These are phyloP conservation scores for Proterorhinus semilunaris DNA, from an alignment of 2,113 vertebrate genomes.

Conservation along the genomic window DNA sequence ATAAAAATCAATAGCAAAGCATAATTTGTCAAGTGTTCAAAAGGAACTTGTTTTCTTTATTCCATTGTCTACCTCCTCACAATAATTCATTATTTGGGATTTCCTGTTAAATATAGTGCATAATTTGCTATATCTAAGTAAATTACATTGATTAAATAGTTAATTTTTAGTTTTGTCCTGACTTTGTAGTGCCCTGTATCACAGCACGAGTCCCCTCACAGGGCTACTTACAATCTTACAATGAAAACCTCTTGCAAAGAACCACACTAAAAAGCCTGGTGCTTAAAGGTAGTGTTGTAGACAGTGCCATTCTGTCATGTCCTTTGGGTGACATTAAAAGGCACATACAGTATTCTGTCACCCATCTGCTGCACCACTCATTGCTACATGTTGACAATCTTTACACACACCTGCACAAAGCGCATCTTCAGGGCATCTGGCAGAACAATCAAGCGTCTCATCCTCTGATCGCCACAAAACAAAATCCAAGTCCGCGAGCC, in stretches of 20 bases:
- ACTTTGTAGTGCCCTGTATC: no score
- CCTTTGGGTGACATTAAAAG: not conserved
- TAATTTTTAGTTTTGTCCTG: no score
- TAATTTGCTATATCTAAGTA: no score
- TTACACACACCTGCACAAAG: constrained; percentile 48
- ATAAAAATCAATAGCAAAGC: no score
- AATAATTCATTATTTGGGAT: no score
- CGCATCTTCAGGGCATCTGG: constrained; percentile 42
- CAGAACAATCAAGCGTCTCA: constrained; percentile 53
- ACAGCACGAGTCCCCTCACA: no score
- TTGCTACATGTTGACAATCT: constrained; percentile 32
- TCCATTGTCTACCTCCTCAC: no score
- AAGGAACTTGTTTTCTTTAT: no score
- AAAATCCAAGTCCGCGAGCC: constrained; percentile 42
- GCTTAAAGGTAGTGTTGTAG: not conserved
- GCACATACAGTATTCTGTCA: constrained; percentile 10
- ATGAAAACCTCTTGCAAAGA: not conserved
- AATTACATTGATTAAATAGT: no score
- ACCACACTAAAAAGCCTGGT: not conserved
- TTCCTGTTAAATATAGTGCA: no score
- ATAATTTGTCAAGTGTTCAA: no score
- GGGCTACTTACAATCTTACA: not conserved
- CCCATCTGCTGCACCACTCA: constrained; percentile 38
- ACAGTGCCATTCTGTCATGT: not conserved
- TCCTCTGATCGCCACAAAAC: constrained; percentile 49